A percentile compares a stretch with the other conserved stretches of the same genome.
phyloP scores from a whole-genome alignment of 2,797 vertebrate species.

The Trachops cirrhosus region DNA sequence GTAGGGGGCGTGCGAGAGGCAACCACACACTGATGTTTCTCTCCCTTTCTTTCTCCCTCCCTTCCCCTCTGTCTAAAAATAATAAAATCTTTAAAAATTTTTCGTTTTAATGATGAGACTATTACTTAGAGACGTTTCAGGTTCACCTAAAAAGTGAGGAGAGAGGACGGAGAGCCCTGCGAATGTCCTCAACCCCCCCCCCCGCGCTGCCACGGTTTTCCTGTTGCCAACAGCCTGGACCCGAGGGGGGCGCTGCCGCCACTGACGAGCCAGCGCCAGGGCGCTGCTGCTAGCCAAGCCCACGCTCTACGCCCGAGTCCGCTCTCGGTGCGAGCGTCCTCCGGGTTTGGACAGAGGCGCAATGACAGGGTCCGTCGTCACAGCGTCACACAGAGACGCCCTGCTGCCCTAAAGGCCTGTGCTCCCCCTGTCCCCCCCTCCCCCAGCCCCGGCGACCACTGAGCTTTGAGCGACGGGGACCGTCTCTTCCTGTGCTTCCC shows the following conservation, averaged over 20 bases:
- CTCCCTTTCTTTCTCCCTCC: no score
- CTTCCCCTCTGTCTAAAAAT: no score
- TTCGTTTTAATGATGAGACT: neutral
- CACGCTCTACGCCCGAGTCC: neutral
- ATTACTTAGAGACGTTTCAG: neutral
- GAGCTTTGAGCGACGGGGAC: accelerated
- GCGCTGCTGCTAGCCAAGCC: neutral
- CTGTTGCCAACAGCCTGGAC: neutral
- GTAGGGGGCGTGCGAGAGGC: no score
- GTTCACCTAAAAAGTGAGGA: neutral
- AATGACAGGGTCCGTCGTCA: no score
- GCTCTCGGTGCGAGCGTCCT: neutral
- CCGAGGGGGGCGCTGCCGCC: neutral
- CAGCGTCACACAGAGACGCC: neutral
- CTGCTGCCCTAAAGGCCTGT: neutral
- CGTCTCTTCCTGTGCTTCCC: neutral
- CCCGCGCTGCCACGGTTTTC: accelerated
- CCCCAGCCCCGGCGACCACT: no score
- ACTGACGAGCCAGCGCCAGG: neutral
- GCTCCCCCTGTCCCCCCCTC: accelerated
- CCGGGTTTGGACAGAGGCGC: neutral
- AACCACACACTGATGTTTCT: no score
- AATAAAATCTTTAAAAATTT: no score
- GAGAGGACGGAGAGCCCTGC: neutral
- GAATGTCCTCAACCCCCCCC: no score